phyloP scores from a whole-genome alignment of 2,797 vertebrate genomes.

The Oryzias sinensis region DNA sequence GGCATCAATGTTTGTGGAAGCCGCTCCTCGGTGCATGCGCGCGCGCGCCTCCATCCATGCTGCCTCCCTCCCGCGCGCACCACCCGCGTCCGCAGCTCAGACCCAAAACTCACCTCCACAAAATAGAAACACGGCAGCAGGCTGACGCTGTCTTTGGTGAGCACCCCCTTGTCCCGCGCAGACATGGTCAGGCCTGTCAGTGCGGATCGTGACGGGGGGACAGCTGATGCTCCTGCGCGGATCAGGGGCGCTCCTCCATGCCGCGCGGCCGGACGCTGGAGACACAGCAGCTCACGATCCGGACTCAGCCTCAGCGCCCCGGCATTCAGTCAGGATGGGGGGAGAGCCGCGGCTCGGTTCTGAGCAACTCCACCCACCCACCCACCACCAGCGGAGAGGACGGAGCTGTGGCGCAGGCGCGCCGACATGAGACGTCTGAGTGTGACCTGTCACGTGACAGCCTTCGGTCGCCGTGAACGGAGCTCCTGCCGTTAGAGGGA shows the following conservation, averaged over 20 bases:
- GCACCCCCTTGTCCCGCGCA: slow-evolving; percentile 83
- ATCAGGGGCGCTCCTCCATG: slow-evolving; percentile 68
- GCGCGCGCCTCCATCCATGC: neutral
- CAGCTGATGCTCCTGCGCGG: slow-evolving; percentile 39
- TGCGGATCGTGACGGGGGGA: slow-evolving; percentile 29
- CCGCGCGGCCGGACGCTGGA: slow-evolving; percentile 8
- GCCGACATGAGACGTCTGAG: slow-evolving; percentile 13
- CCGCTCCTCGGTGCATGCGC: neutral
- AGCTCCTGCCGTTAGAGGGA: no score
- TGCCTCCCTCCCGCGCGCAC: neutral
- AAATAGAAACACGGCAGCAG: slow-evolving; percentile 97
- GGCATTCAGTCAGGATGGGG: neutral
- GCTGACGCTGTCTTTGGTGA: slow-evolving; percentile 93
- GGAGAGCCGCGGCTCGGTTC: slow-evolving; percentile 14
- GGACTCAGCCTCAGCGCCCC: slow-evolving; percentile 1
- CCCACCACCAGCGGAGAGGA: slow-evolving; percentile 25
- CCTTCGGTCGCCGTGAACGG: no score
- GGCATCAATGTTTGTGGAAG: no score
- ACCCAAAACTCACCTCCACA: slow-evolving; percentile 86
- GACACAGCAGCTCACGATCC: slow-evolving; percentile 3
- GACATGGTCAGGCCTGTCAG: slow-evolving; percentile 81
- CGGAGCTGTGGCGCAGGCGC: slow-evolving; percentile 55
- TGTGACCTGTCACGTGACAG: no score
- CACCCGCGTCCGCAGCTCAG: neutral
- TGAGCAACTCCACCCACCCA: slow-evolving; percentile 19